phyloP scores from a whole-genome alignment of 2,888 invertebrate species.

The Ceratothoa steindachneri region DNA sequence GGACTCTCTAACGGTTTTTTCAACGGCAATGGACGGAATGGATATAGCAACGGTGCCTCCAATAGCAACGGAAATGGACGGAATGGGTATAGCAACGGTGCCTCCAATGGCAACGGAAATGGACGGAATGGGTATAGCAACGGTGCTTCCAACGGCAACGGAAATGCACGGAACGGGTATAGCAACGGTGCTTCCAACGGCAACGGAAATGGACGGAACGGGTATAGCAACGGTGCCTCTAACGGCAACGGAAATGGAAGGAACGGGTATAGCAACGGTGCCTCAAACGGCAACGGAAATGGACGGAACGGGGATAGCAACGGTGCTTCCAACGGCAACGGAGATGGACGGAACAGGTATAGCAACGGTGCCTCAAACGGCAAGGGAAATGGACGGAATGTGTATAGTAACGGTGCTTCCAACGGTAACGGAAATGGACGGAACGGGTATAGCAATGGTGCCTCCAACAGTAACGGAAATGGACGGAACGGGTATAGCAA shows the following conservation, averaged over 20 bases:
- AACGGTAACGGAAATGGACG: slow-evolving; percentile 2
- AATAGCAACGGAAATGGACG: not conserved
- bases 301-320: slow-evolving; percentile 9
- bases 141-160: slow-evolving; percentile 13
- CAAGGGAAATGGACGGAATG: not conserved
- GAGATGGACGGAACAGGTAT: not conserved
- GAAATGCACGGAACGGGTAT: not conserved
- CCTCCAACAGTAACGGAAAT: not conserved
- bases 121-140: not conserved
- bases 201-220: slow-evolving; percentile 8
- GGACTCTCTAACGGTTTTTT: not conserved
- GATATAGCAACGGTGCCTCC: not conserved
- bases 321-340: not conserved
- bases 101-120: slow-evolving; percentile 16
- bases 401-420: not conserved
- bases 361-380: not conserved
- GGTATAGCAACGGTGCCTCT: not conserved
- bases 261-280: not conserved
- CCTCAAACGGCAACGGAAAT: not conserved
- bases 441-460: slow-evolving; percentile 5
- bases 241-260: slow-evolving; percentile 10
- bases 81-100: slow-evolving; percentile 16
- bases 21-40: slow-evolving; percentile 17
- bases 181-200: not conserved
- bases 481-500: not conserved